A percentile compares a stretch with the other conserved stretches of the same genome.
Evolutionary conservation across 2,797 vertebrate species (phyloP).

Genomic region (Sebastes iracundus): DNA sequence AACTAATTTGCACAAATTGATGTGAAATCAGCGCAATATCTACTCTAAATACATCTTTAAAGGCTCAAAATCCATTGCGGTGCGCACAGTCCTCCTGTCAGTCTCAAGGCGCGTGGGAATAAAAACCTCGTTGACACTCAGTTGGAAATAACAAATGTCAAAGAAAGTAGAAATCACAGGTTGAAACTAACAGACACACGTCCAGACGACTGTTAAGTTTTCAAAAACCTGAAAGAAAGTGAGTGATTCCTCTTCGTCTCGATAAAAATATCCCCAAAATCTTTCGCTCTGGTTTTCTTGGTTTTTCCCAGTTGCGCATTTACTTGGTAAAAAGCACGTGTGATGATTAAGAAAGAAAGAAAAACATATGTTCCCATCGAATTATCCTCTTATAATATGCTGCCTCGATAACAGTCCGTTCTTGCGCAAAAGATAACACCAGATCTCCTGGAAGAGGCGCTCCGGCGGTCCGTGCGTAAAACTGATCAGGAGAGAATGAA

Average conservation of each 20-base stretch:
- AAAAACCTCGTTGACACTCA: background rate
- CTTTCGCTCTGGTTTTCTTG: background rate
- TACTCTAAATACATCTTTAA: slow-evolving; percentile 25
- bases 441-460: slow-evolving; percentile 21
- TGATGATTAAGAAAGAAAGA: background rate
- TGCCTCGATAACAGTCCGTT: slow-evolving; percentile 14
- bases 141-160: background rate
- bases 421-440: slow-evolving; percentile 13
- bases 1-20: background rate
- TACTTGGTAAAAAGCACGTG: slow-evolving; percentile 9
- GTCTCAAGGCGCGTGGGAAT: slow-evolving; percentile 19
- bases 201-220: background rate
- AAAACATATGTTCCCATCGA: background rate
- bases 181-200: background rate
- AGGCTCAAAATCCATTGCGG: slow-evolving; percentile 59
- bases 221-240: background rate
- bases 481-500: background rate
- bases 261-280: slow-evolving; percentile 22
- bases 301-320: background rate
- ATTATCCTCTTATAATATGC: background rate
- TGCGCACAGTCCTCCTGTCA: slow-evolving; percentile 21
- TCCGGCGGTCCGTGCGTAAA: slow-evolving; percentile 66
- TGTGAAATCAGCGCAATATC: slow-evolving; percentile 19
- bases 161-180: slow-evolving; percentile 2
- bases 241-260: slow-evolving; percentile 3